Base-by-base conservation (phyloP, 92 coral and sea anemone species). In the Anthopleura xanthogrammica region DNA sequence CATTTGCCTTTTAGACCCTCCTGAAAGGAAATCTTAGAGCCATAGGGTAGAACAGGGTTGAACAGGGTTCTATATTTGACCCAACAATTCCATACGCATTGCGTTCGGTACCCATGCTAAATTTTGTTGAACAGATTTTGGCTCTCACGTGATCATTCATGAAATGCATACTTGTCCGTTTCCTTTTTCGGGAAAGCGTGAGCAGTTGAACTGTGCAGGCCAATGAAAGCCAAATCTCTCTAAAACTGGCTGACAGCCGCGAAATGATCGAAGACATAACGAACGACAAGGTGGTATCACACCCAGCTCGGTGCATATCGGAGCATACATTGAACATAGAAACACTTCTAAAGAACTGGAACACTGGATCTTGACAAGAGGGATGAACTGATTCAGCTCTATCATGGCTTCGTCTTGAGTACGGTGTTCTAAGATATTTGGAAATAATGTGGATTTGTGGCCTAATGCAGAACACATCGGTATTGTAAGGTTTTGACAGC, bases 391-490 rank as follows among this genome's bases (percentile, higher is more conserved):
- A 39, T 79, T 7, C 41, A 79, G 20, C 16, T 79, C 82, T n/a
- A 54, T 16, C 24, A 16, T 39, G 24, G 82, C 82, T 12, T 79
- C 82, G 29, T 79, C 72, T 29, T 79, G 82, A 16, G 36, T 79
- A 39, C 82, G 82, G 17, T 79, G 82, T 54, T 79, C 7, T 17
- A 79, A 56, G 16, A 79, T 56, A 62, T 79, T 79, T 19, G 82
- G 82, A 12, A 50, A 54, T n/a, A 13, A 20, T 14, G 82, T 79
- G 68, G 11, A 19, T 0, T 56, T 79, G 52, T 56, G 55, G 16
- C 62, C 66, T 19, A 79, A 19, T 20, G 19, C n/a, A 40, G 48
- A 40, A 22, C 82, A 79, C 72, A 79, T 23, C 19, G 72, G 82
- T 6, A 79, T 29, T 1, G 82, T 52, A 5, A 79, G 41, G 42